phyloP scores from a whole-genome alignment of 92 coral and sea anemone species.

The Micromussa lordhowensis region DNA sequence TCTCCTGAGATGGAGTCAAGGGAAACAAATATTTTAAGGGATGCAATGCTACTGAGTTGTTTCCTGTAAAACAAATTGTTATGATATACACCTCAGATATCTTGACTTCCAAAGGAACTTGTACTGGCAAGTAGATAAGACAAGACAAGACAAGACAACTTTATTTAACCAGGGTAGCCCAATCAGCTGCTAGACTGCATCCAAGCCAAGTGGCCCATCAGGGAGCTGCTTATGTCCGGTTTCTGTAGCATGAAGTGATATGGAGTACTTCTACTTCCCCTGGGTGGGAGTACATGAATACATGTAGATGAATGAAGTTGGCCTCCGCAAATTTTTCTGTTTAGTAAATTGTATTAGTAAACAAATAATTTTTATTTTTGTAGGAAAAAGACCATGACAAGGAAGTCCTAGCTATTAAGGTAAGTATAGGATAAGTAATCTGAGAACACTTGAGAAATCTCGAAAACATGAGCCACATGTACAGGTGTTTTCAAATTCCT shows the following conservation, averaged over 20 bases:
- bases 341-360: neutral
- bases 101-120: too few species aligned
- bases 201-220: too few species aligned
- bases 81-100: neutral
- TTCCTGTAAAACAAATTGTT: too few species aligned
- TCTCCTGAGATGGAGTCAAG: too few species aligned
- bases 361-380: neutral
- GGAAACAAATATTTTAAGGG: too few species aligned
- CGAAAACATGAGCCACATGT: neutral
- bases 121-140: neutral
- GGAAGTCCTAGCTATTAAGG: conserved; percentile 93
- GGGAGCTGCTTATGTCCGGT: too few species aligned
- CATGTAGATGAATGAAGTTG: neutral
- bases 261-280: too few species aligned
- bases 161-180: too few species aligned
- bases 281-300: neutral
- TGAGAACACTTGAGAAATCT: neutral
- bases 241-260: too few species aligned
- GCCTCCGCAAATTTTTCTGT: neutral
- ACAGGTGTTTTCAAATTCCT: neutral
- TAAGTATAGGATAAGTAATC: neutral
- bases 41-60: too few species aligned
- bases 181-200: too few species aligned
- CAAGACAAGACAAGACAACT: too few species aligned
- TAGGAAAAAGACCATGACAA: conserved; percentile 80